Evolutionary conservation across 2,888 invertebrate species (phyloP).

Genomic region (Unio pictorum): DNA sequence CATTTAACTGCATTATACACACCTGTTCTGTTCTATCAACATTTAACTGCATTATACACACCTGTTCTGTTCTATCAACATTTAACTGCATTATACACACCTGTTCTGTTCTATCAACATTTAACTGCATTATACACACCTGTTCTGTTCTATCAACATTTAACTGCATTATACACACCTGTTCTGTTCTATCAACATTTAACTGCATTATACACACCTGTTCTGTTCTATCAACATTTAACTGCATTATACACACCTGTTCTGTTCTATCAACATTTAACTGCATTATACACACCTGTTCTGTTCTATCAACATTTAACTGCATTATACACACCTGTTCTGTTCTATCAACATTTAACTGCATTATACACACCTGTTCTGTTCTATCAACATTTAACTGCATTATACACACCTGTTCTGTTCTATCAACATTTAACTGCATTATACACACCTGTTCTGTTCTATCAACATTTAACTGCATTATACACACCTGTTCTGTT

Average conservation of each 20-base stretch:
- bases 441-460: constrained; percentile 77
- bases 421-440: constrained; percentile 9
- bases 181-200: constrained; percentile 81
- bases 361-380: constrained; percentile 76
- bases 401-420: constrained; percentile 77
- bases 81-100: constrained; percentile 61
- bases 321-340: constrained; percentile 75
- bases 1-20: constrained; percentile 54
- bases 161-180: constrained; percentile 70
- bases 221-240: constrained; percentile 81
- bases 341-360: constrained; percentile 79
- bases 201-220: constrained; percentile 70
- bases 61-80: constrained; percentile 84
- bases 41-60: constrained; percentile 43
- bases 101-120: constrained; percentile 82
- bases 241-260: constrained; percentile 73
- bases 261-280: constrained; percentile 80
- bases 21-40: constrained; percentile 80
- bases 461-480: constrained; percentile 77
- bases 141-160: constrained; percentile 82
- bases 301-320: constrained; percentile 79
- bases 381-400: constrained; percentile 78
- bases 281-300: constrained; percentile 75
- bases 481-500: constrained; percentile 78
- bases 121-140: constrained; percentile 76